phyloP scores from a whole-genome alignment of 2,113 vertebrate species.

The Lagopus muta region DNA sequence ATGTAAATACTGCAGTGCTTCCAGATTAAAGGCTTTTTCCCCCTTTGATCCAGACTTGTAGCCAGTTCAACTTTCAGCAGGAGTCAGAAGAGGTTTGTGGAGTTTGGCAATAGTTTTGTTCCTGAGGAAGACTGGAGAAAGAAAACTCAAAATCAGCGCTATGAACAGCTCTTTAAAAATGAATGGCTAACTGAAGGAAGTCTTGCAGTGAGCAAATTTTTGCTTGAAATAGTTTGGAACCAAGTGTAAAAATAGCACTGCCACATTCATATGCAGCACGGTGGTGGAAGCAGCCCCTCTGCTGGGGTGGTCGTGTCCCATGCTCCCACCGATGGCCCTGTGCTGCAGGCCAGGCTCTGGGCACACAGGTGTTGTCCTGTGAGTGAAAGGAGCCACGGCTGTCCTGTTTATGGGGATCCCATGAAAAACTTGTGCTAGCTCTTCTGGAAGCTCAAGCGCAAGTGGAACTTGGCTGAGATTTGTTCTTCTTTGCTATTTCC shows the following conservation, averaged over 20 bases:
- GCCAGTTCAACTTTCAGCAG: conserved; percentile 8
- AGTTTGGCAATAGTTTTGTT: conserved; percentile 2
- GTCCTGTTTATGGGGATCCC: not conserved
- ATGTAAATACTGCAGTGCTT: conserved; percentile 40
- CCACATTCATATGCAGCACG: rapidly evolving
- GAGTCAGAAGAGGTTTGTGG: not conserved
- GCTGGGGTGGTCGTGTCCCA: not conserved
- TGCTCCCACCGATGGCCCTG: not conserved
- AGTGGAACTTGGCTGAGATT: not conserved
- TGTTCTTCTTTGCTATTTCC: not conserved
- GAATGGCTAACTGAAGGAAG: not conserved
- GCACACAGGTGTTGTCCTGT: not conserved
- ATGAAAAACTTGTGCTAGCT: not conserved
- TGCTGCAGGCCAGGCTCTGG: not conserved
- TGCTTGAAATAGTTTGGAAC: not conserved
- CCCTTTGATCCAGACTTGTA: conserved; percentile 40
- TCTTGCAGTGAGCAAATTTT: not conserved
- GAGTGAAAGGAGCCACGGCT: not conserved
- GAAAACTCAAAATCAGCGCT: not conserved
- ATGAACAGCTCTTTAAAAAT: not conserved
- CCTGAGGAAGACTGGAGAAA: conserved; percentile 9
- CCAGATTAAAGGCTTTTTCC: not conserved
- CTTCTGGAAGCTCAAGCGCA: not conserved
- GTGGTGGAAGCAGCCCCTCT: not conserved
- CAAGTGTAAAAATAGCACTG: not conserved